These are phyloP conservation scores for Brachyalestes nurse DNA, from an alignment of 2,797 vertebrate genomes.

Conservation along the genomic window DNA sequence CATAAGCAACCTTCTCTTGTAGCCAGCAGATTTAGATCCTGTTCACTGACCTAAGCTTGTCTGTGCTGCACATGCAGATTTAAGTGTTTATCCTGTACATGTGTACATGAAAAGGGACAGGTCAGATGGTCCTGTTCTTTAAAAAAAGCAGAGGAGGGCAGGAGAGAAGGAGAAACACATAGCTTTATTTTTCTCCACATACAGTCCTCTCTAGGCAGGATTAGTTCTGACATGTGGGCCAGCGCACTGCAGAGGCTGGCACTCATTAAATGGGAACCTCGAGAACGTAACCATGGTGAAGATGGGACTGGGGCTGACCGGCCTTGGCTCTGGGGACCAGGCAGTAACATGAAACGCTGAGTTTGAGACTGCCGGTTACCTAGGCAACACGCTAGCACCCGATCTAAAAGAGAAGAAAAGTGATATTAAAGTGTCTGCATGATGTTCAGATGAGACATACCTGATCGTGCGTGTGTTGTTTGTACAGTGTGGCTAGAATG, in stretches of 20 bases:
- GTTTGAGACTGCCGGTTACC: constrained; percentile 57
- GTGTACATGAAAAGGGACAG: background rate
- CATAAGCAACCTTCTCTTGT: background rate
- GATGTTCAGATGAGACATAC: constrained; percentile 14
- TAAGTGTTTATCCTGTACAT: background rate
- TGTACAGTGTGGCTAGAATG: background rate
- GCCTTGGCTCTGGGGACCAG: constrained; percentile 55
- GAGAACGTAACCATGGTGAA: constrained; percentile 60
- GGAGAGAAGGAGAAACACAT: constrained; percentile 1
- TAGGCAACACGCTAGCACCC: constrained; percentile 50
- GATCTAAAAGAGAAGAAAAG: constrained; percentile 31
- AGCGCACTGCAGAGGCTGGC: constrained; percentile 41
- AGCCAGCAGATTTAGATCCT: background rate
- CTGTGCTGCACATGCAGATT: background rate
- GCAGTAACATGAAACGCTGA: constrained; percentile 43
- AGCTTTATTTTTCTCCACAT: constrained; percentile 39
- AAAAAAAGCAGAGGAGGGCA: background rate
- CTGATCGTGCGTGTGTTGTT: background rate
- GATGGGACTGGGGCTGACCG: constrained; percentile 54
- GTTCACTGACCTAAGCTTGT: background rate
- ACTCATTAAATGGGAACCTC: constrained; percentile 59
- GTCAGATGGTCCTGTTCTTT: background rate
- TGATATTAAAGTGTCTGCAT: constrained; percentile 40
- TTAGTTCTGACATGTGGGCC: constrained; percentile 50
- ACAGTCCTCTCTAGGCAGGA: constrained; percentile 41